Conservation (phyloP, 2,797 vertebrate species). For the Crypturellus tataupa region DNA sequence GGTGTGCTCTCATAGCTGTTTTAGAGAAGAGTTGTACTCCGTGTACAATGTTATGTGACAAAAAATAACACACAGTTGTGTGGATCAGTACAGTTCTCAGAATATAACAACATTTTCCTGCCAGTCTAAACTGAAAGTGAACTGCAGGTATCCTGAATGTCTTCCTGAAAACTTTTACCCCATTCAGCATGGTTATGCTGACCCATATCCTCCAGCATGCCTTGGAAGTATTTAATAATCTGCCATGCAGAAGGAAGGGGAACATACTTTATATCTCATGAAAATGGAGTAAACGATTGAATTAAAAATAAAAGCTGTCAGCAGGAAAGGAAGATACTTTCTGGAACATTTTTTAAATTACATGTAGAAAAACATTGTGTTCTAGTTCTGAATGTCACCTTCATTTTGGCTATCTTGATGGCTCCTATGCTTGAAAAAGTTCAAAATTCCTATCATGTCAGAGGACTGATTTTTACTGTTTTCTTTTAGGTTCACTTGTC, state of each 20-base stretch:
- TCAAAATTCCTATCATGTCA: not conserved
- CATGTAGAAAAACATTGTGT: not conserved
- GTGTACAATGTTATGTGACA: not conserved
- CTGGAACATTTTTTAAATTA: not conserved
- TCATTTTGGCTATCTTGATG: not conserved
- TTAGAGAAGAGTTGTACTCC: not conserved
- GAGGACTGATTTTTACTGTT: not conserved
- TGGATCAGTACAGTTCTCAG: not conserved
- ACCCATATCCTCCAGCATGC: accelerated
- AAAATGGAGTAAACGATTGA: not conserved
- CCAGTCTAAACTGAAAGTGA: not conserved
- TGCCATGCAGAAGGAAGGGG: not conserved
- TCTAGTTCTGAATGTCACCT: not conserved
- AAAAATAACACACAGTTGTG: not conserved
- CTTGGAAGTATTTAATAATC: not conserved
- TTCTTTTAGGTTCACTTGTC: constrained; percentile 36
- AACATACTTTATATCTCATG: not conserved
- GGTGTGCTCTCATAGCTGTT: not conserved
- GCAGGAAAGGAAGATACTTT: not conserved
- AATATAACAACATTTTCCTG: not conserved
- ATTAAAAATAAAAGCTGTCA: not conserved
- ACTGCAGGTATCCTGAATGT: not conserved
- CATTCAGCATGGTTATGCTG: not conserved
- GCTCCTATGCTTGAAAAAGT: not conserved
- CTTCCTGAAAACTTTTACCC: not conserved